Base-by-base conservation (phyloP, 2,113 vertebrate genomes). In the Platycercus adscitus region DNA sequence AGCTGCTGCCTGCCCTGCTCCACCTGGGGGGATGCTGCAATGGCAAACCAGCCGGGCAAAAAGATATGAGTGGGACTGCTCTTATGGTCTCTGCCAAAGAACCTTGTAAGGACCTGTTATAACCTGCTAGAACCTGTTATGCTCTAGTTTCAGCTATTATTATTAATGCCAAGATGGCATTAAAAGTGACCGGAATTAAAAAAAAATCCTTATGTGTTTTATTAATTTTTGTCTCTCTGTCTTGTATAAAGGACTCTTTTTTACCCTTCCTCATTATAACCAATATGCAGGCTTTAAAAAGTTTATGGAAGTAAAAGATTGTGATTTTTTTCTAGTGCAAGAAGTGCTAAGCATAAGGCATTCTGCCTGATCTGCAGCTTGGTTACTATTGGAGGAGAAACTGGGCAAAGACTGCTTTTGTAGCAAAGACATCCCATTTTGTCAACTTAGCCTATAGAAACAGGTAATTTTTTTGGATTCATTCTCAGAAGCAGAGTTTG, bases 21-120 rank as follows among this genome's bases (percentile, higher is more conserved):
- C 2, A 16, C 5, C 13, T 3, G 0, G 15, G 7, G 6, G 26
- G 7, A 28, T 68, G 17, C 26, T 86, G 43, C 31, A 41, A 8
- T 18, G 24, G 31, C 13, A 84, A 82, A 91, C 5, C 16, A 80
- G 18, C 3, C 10, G 8, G 49, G 9, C 24, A 81, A 73, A 37
- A 37, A 44, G 11, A 44, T 13, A 6, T 4, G 7, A 58, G 9
- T 19, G 17, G 37, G 6, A 21, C 24, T 56, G 18, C 13, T 63
- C 14, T 35, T 50, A 16, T 5, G 9, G 12, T 10, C 5, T 63
- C 13, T 86, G n/a, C 11, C 49, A 49, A 83, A 86, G 31, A 83
- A 26, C 2, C 3, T 56, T 41, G 19, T 63, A 75, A 76, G 17
- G 4, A 3, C 3, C 18, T 63, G 21, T 46, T 83, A n/a, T 43